Conservation (phyloP, 2,888 invertebrate genomes). For the Cheilosia impressa region DNA sequence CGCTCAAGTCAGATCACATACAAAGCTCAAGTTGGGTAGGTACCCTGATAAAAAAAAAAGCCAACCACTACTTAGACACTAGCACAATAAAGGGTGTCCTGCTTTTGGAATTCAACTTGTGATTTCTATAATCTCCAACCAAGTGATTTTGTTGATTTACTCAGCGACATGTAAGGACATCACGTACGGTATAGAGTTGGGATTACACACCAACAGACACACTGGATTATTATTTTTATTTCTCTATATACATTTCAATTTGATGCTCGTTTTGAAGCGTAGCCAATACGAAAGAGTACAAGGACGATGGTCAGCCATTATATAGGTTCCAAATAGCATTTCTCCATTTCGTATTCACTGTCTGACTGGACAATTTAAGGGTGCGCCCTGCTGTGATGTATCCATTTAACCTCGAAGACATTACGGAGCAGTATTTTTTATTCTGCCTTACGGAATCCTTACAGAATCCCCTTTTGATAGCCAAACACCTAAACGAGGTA, state of each 20-base stretch:
- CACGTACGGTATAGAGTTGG: constrained; percentile 59
- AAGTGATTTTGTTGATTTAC: constrained; percentile 65
- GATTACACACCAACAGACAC: constrained; percentile 28
- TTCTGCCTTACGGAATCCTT: neutral
- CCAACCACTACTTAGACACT: constrained; percentile 15
- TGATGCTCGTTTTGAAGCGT: constrained; percentile 27
- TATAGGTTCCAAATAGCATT: constrained; percentile 16
- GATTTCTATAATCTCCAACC: constrained; percentile 54
- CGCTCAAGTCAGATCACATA: constrained; percentile 55
- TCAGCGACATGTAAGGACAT: constrained; percentile 54
- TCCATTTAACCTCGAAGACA: constrained; percentile 46
- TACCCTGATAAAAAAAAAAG: constrained; percentile 25
- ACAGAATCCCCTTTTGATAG: constrained; percentile 38
- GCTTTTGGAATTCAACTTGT: constrained; percentile 65
- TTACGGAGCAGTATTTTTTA: constrained; percentile 2
- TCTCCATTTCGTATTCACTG: constrained; percentile 62
- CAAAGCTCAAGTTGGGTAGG: constrained; percentile 33
- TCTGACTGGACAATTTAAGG: constrained; percentile 53
- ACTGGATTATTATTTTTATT: constrained; percentile 47
- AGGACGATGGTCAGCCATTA: constrained; percentile 25
- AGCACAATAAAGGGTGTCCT: constrained; percentile 14
- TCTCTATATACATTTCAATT: constrained; percentile 43
- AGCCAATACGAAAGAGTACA: constrained; percentile 4
- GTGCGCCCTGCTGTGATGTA: constrained; percentile 61
- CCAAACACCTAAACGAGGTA: constrained; percentile 43